Evolutionary conservation across 2,113 vertebrate genomes (phyloP).

Genomic region (Seriola quinqueradiata): DNA sequence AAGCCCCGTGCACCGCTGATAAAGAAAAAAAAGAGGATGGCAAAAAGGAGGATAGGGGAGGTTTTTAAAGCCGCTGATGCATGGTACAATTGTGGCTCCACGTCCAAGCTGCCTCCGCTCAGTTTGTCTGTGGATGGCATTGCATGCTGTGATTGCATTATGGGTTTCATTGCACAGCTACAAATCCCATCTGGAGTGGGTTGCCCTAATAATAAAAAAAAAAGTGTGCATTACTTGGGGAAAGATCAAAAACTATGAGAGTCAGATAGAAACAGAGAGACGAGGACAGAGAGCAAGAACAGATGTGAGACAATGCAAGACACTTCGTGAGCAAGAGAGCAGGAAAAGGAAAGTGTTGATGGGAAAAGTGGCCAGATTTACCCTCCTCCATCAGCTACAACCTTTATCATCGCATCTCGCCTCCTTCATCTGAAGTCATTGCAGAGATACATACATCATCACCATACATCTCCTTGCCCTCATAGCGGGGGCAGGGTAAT

Average conservation of each 20-base stretch:
- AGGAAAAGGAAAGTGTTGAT: slow-evolving; percentile 48
- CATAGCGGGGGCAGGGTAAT: slow-evolving; percentile 56
- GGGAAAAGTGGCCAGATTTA: slow-evolving; percentile 44
- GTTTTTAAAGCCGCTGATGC: slow-evolving; percentile 61
- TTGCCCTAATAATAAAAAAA: slow-evolving; percentile 26
- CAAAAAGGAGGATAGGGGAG: slow-evolving; percentile 33
- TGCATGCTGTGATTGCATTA: slow-evolving; percentile 56
- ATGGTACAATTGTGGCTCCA: slow-evolving; percentile 46
- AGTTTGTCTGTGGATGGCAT: slow-evolving; percentile 56
- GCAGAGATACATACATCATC: slow-evolving; percentile 66
- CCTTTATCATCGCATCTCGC: slow-evolving; percentile 41
- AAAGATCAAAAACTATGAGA: slow-evolving; percentile 29
- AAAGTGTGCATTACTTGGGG: slow-evolving; percentile 39
- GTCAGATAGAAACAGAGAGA: slow-evolving; percentile 10
- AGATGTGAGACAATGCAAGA: slow-evolving; percentile 12
- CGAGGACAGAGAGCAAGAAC: slow-evolving; percentile 1
- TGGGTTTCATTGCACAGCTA: slow-evolving; percentile 42
- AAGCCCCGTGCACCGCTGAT: slow-evolving; percentile 58
- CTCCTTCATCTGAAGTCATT: slow-evolving; percentile 47
- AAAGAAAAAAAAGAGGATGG: slow-evolving; percentile 27
- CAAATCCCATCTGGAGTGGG: slow-evolving; percentile 40
- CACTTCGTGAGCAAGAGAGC: slow-evolving; percentile 26
- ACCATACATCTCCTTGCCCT: slow-evolving; percentile 49
- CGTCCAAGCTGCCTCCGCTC: slow-evolving; percentile 51
- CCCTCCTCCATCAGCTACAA: slow-evolving; percentile 42